Conservation (phyloP, 2,888 invertebrate genomes). For the Venusia cambrica region DNA sequence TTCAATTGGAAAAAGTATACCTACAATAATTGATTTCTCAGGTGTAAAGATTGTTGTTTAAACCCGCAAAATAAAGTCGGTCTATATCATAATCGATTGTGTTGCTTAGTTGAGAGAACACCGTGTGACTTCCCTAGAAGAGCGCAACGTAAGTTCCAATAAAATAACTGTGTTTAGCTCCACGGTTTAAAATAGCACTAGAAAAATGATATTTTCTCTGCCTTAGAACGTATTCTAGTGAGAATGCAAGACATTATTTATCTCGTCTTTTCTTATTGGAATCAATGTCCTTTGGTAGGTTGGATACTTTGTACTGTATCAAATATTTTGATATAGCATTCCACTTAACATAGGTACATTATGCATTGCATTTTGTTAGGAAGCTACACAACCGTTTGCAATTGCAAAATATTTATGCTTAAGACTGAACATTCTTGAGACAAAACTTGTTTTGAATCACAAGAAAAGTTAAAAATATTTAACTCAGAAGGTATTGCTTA, state of each 20-base stretch:
- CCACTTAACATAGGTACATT: slow-evolving; percentile 37
- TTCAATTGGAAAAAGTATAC: background rate
- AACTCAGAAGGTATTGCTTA: no score
- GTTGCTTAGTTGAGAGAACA: slow-evolving; percentile 60
- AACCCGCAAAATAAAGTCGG: slow-evolving; percentile 10
- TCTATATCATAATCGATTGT: slow-evolving; percentile 39
- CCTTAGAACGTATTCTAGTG: slow-evolving; percentile 32
- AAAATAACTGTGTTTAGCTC: slow-evolving; percentile 53
- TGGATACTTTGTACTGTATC: slow-evolving; percentile 3
- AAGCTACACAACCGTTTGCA: slow-evolving; percentile 27
- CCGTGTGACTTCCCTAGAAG: slow-evolving; percentile 48
- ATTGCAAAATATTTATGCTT: slow-evolving; percentile 29
- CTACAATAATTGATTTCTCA: no score
- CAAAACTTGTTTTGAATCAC: slow-evolving; percentile 23
- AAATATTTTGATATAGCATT: slow-evolving; percentile 40
- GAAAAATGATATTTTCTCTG: slow-evolving; percentile 25
- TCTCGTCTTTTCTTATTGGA: slow-evolving; percentile 39
- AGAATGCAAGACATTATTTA: slow-evolving; percentile 37
- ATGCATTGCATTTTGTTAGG: slow-evolving; percentile 17
- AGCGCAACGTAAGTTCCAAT: slow-evolving; percentile 52
- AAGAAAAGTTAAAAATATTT: no score
- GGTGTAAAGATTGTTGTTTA: no score
- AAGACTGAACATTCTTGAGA: slow-evolving; percentile 19
- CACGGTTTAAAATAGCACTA: slow-evolving; percentile 38
- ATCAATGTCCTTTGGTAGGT: slow-evolving; percentile 24